Evolutionary conservation across 2,113 vertebrate genomes (phyloP), one percentile per base, ranked within the genome.

Genomic region (Dasyprocta punctata): DNA sequence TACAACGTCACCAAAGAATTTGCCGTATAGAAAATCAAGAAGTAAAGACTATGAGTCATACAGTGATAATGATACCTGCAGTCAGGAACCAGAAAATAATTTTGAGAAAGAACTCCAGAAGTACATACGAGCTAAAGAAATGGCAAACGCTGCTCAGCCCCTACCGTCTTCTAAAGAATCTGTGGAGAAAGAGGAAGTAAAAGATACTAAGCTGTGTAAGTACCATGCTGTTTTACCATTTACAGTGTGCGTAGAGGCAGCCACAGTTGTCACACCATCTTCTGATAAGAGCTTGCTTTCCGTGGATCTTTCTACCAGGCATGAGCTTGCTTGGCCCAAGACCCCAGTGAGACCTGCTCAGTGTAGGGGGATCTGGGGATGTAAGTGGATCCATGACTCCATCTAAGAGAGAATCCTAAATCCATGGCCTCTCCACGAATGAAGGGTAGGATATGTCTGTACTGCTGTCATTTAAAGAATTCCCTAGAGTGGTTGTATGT

Each of bases 31-130:
- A 92, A 97, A 98, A 93, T 98, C 97, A 87, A 97, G 97, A 95
- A 98, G 96, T 92, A 98, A 93, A 75, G 97, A 98, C 86, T 98
- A 98, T 82, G 97, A 97, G 28, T 44, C 56, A 0, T 96, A 95
- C 16, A 97, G 83, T 78, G 97, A 98, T 69, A 41, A 80, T 47
- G 95, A 98, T 5, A 10, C 38, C 54, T 95, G 83, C 56, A 36
- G 0, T 90, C 86, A 77, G 44, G 97, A 95, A 38, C 49, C 96
- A 28, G 95, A 97, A 84, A 95, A 97, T 47, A 93, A 11, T 82
- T 98, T 98, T 73, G 94, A 96, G 77, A 94, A 98, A 75, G 97
- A 97, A 33, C 98, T 98, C 84, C 97, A 98, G 4, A 95, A 95
- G 67, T 98, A 98, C 30, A 98, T 98, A 54, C 86, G 96, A 87